A percentile compares a stretch with the other conserved stretches of the same genome.
phyloP scores from a whole-genome alignment of 2,888 invertebrate species.

The Crioceris asparagi region DNA sequence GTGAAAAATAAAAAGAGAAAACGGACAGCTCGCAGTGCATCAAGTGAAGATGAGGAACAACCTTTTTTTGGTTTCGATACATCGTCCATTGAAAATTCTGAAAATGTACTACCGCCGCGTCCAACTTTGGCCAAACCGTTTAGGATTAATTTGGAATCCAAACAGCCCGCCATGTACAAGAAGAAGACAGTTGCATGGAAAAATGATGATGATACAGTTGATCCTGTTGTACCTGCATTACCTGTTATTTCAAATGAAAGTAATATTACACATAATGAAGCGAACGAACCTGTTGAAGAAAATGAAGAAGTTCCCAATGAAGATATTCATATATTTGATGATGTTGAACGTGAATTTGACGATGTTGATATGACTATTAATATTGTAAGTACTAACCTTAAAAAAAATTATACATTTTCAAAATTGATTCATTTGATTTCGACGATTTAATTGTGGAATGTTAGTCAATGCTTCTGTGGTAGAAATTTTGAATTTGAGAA shows the following conservation, averaged over 20 bases:
- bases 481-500: background rate
- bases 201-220: no score
- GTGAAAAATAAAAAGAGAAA: background rate
- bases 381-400: conserved; percentile 10
- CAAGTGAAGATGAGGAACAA: background rate
- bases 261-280: conserved; percentile 1
- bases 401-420: no score
- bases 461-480: background rate
- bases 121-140: no score
- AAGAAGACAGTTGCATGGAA: no score
- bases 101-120: no score
- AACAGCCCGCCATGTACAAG: no score
- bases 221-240: no score
- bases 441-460: no score
- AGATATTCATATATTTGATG: conserved; percentile 11
- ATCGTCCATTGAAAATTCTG: no score
- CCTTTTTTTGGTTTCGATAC: background rate
- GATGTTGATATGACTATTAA: conserved; percentile 7
- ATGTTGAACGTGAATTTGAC: conserved; percentile 5
- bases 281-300: background rate
- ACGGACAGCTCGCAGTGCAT: background rate
- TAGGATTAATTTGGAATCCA: conserved; percentile 1
- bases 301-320: background rate
- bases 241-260: no score
- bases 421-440: no score